Evolutionary conservation across 2,797 vertebrate species (phyloP), one percentile per base, ranked within the genome.

Genomic region (Lagocephalus sceleratus): DNA sequence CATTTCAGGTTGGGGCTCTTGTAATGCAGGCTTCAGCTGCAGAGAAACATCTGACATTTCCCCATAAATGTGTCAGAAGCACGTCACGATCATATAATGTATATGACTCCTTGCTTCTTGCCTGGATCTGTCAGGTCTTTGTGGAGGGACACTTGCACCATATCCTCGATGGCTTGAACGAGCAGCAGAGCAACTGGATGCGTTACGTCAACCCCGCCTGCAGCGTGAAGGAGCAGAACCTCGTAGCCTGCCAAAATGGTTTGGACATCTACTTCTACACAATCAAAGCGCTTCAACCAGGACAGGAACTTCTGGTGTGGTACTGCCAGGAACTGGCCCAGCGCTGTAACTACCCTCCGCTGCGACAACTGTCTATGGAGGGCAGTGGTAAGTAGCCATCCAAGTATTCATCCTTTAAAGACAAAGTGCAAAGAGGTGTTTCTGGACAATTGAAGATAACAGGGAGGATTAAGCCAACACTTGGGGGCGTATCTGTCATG

Each of bases 111-210:
- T 14, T 35, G 1, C 5, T 35, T 12, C 32, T 35, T 35, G 10
- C 32, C 32, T 35, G 32, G 10, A 19, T 20, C 2, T 19, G 17
- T 19, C 19, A 98, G 96, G 92, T 98, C 51, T 97, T 95, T 80
- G 92, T 88, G 5, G 75, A 89, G 54, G 93, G 94, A 12, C 86
- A 82, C 22, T 84, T 98, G 39, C 93, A 94, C 82, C 95, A 96
- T 82, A 97, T 97, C 87, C 90, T 98, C 64, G 95, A 97, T 4
- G 94, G 94, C 68, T 87, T 94, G 79, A 91, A 95, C 0, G 94
- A 97, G 78, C 91, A 94, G 56, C 89, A 89, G 58, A 96, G 95
- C 83, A 98, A 97, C 85, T 98, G 96, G 95, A 97, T 98, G 94
- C 93, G 94, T 23, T 98, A 94, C 9, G 94, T 98, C 77, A 97